Conservation (phyloP, 2,888 invertebrate species). For the Eristalinus sepulchralis region DNA sequence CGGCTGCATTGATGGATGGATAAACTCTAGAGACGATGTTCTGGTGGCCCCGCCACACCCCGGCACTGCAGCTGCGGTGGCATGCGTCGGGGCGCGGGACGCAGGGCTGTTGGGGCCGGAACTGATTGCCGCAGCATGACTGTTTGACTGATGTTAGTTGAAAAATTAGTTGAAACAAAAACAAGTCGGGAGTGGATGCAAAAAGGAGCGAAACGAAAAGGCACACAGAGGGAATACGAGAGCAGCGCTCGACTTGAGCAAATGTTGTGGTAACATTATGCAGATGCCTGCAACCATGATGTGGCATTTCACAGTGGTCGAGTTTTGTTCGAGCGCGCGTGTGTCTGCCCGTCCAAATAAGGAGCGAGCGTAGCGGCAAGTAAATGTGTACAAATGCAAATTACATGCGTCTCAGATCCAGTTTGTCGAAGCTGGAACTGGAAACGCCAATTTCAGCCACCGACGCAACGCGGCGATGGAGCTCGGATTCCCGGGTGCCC, state of each 20-base stretch:
- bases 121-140: constrained; percentile 52
- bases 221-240: constrained; percentile 1
- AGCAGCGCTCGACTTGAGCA: constrained; percentile 44
- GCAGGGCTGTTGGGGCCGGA: constrained; percentile 5
- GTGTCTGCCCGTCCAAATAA: constrained; percentile 26
- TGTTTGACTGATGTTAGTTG: constrained; percentile 60
- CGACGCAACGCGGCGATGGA: background rate
- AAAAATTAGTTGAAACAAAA: constrained; percentile 45
- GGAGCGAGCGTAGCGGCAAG: constrained; percentile 21
- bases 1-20: constrained; percentile 65
- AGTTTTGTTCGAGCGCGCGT: background rate
- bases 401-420: constrained; percentile 1
- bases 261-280: constrained; percentile 64
- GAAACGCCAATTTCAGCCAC: constrained; percentile 19
- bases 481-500: background rate
- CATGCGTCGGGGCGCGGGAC: too few species aligned
- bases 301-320: constrained; percentile 47
- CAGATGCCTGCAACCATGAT: constrained; percentile 57
- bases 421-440: constrained; percentile 21
- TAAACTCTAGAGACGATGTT: constrained; percentile 32
- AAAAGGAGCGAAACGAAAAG: constrained; percentile 8
- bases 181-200: background rate
- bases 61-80: background rate
- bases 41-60: background rate
- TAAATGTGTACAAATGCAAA: constrained; percentile 14